Conservation (phyloP, 2,113 vertebrate species). For the Rhineura floridana region DNA sequence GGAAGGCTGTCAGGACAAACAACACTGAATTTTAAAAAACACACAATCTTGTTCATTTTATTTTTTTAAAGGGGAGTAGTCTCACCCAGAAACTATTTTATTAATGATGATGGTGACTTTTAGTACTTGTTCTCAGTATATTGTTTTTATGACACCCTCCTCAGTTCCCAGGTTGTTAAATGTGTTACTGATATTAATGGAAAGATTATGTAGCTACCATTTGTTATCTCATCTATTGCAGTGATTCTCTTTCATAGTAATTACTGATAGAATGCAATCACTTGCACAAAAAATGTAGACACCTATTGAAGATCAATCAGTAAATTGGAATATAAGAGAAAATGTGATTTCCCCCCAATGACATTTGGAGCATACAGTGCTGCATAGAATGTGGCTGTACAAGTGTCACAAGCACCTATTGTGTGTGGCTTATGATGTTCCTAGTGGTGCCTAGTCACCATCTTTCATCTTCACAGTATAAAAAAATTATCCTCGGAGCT, state of each 20-base stretch:
- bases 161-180: background rate
- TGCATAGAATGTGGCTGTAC: background rate
- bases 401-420: background rate
- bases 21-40: background rate
- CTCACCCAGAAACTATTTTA: constrained; percentile 9
- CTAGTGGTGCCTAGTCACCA: no score
- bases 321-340: background rate
- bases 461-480: background rate
- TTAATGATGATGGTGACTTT: background rate
- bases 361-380: background rate
- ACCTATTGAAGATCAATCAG: background rate
- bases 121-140: background rate
- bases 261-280: background rate
- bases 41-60: background rate
- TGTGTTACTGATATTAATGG: background rate
- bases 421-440: background rate
- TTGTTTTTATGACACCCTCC: background rate
- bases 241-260: background rate
- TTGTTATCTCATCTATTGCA: background rate
- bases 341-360: background rate
- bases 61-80: background rate
- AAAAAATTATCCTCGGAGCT: no score
- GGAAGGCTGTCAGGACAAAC: background rate
- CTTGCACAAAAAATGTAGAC: background rate
- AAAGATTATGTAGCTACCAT: background rate